These are phyloP conservation scores for Drosophila willistoni DNA, from an alignment of 1,140 invertebrate genomes.

Conservation along the genomic window DNA sequence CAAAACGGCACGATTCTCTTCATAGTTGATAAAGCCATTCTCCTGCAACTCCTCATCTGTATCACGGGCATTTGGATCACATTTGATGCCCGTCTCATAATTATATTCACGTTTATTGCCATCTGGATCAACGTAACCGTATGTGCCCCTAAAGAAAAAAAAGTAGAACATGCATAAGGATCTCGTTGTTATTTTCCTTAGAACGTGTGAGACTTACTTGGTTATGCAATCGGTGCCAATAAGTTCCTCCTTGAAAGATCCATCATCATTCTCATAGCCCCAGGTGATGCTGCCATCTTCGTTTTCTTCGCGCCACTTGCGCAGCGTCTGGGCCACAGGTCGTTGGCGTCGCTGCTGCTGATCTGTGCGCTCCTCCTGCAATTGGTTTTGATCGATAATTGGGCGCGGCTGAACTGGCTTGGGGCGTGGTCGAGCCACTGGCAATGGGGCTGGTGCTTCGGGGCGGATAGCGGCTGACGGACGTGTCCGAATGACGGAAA, in stretches of 20 bases:
- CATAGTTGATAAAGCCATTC: slow-evolving; percentile 88
- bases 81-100: slow-evolving; percentile 89
- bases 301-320: slow-evolving; percentile 91
- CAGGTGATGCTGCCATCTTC: slow-evolving; percentile 92
- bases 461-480: slow-evolving; percentile 53
- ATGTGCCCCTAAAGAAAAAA: slow-evolving; percentile 86
- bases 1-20: slow-evolving; percentile 88
- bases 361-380: slow-evolving; percentile 61
- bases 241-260: slow-evolving; percentile 90
- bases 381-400: slow-evolving; percentile 72
- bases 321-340: slow-evolving; percentile 89
- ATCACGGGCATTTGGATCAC: slow-evolving; percentile 86
- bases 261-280: slow-evolving; percentile 91
- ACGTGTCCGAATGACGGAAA: slow-evolving; percentile 57
- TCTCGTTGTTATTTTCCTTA: background rate
- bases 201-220: slow-evolving; percentile 55
- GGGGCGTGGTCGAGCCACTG: slow-evolving; percentile 57
- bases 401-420: slow-evolving; percentile 73
- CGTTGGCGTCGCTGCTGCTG: slow-evolving; percentile 65
- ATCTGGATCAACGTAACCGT: slow-evolving; percentile 92
- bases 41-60: slow-evolving; percentile 86
- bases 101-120: slow-evolving; percentile 89
- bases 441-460: slow-evolving; percentile 49
- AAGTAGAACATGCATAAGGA: background rate
- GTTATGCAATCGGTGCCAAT: slow-evolving; percentile 92